Evolutionary conservation across 2,888 invertebrate genomes (phyloP).

Genomic region (Beris chalybata): DNA sequence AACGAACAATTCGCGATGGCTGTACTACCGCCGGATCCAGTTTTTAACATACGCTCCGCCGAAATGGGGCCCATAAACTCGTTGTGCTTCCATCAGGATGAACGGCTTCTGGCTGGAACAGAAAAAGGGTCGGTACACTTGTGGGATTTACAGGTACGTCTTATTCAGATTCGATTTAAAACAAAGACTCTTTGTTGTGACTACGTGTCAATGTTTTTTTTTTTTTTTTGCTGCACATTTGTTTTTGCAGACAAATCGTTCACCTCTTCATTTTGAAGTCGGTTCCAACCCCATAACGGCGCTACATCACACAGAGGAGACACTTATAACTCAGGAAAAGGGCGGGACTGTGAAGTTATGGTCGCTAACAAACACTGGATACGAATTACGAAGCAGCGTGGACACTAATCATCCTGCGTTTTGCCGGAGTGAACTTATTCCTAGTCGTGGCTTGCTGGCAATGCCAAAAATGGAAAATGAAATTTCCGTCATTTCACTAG

Average conservation of each 20-base stretch:
- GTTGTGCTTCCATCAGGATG: conserved; percentile 69
- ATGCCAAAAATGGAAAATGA: conserved; percentile 66
- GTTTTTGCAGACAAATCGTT: conserved; percentile 68
- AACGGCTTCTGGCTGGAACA: conserved; percentile 72
- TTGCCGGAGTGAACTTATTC: conserved; percentile 65
- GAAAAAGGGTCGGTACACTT: conserved; percentile 74
- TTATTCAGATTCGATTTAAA: conserved; percentile 2
- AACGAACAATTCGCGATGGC: conserved; percentile 59
- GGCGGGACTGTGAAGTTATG: conserved; percentile 70
- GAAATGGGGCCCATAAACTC: conserved; percentile 75
- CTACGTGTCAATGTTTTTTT: conserved; percentile 23
- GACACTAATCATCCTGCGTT: conserved; percentile 69
- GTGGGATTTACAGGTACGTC: conserved; percentile 75
- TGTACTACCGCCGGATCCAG: conserved; percentile 76
- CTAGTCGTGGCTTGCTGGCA: conserved; percentile 64
- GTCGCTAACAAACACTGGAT: conserved; percentile 64
- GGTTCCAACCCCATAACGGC: conserved; percentile 61
- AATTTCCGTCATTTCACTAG: conserved; percentile 53
- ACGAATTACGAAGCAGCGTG: conserved; percentile 61
- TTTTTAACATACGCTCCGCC: conserved; percentile 69
- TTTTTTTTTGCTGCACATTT: conserved; percentile 8
- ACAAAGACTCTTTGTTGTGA: conserved; percentile 1
- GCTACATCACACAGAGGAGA: conserved; percentile 60
- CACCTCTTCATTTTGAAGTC: conserved; percentile 66
- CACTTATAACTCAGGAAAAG: conserved; percentile 75